Base-by-base conservation (phyloP, 2,797 vertebrate genomes). In the Telmatherina bonti region DNA sequence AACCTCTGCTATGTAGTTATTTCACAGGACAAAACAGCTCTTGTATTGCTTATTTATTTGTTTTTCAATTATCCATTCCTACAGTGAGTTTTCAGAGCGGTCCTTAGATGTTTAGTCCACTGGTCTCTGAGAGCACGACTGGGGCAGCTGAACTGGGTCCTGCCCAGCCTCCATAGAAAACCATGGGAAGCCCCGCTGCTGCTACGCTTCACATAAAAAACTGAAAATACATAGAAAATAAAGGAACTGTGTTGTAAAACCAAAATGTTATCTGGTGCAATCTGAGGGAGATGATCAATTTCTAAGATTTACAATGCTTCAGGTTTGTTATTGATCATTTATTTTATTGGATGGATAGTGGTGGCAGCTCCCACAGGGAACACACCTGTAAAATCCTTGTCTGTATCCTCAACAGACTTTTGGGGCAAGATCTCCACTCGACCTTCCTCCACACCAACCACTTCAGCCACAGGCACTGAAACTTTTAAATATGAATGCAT, bases 371-470 rank as follows among this genome's bases (percentile, higher is more conserved):
- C 24, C 2, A 43, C 41, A 5, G 30, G 41, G 24, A 57, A 76
- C 91, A 70, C 74, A 95, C 95, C 90, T 71, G 95, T 96, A 82
- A 96, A 95, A 84, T 91, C 92, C 85, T 91, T 92, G 66, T 94
- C 94, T 2, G 89, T 89, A 69, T 94, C 94, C 72, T 93, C 88
- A 41, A 90, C 85, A 52, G 74, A 88, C 75, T 93, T 93, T 56
- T 86, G 85, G 18, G 93, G 92, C 43, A 91, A 84, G 43, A 93
- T 78, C 81, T 91, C 79, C 67, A 93, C 86, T 29, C 72, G 76
- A 5, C 95, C 95, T 30, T 94, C 89, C 68, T 91, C 89, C 68
- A 94, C 94, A 26, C 91, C 91, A 35, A 94, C 72, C 70, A 95
- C 88, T 82, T 94, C 93, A 0, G 92, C 80, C 57, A 95, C 85